phyloP scores from a whole-genome alignment of 2,797 vertebrate genomes.

The Rhinophrynus dorsalis region DNA sequence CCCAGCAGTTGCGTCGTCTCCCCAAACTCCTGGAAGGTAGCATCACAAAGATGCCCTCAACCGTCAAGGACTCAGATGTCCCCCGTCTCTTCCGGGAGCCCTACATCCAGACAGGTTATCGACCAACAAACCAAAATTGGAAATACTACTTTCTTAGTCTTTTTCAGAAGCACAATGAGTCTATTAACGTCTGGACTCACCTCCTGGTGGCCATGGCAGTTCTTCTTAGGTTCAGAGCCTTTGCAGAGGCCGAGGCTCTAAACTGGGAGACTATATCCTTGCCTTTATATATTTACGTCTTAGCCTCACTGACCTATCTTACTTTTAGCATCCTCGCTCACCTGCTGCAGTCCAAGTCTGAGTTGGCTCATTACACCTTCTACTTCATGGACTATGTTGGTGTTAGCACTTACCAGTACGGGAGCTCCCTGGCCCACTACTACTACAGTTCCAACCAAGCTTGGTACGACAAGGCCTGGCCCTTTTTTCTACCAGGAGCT shows the following conservation, averaged over 20 bases:
- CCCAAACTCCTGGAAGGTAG: conserved; percentile 73
- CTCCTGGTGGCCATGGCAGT: conserved; percentile 75
- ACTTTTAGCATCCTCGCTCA: conserved; percentile 83
- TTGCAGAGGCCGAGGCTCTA: conserved; percentile 65
- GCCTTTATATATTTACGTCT: conserved; percentile 78
- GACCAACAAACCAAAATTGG: conserved; percentile 81
- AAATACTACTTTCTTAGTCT: conserved; percentile 86
- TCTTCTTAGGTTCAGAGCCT: conserved; percentile 78
- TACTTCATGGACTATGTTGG: conserved; percentile 92
- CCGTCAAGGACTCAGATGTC: conserved; percentile 75
- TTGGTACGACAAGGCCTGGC: conserved; percentile 80
- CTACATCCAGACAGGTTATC: conserved; percentile 84
- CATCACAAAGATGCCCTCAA: conserved; percentile 74
- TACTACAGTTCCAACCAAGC: conserved; percentile 81
- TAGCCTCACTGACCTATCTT: conserved; percentile 81
- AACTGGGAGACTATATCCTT: conserved; percentile 61
- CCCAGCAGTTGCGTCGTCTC: conserved; percentile 76
- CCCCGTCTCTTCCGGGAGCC: conserved; percentile 86
- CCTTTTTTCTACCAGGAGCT: conserved; percentile 78
- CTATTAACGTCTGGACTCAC: conserved; percentile 91
- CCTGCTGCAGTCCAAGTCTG: conserved; percentile 87
- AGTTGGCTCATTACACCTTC: conserved; percentile 84
- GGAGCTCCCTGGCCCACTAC: conserved; percentile 84
- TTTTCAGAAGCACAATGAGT: conserved; percentile 91
- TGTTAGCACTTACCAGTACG: conserved; percentile 86